Conservation (phyloP, 2,888 invertebrate species). For the Oscheius sp. region DNA sequence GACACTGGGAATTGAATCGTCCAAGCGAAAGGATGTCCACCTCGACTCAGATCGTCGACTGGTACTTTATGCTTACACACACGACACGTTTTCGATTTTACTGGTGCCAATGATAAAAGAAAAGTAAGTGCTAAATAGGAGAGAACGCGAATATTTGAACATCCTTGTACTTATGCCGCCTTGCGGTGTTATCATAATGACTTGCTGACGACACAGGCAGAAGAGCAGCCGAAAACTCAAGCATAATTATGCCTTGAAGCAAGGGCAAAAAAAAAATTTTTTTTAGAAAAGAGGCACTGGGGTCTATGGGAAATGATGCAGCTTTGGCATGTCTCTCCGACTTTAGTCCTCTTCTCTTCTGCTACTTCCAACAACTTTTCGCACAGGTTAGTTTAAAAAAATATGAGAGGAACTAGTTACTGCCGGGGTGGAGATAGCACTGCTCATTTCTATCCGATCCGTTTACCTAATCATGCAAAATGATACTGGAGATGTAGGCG, state of each 20-base stretch:
- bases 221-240: neutral
- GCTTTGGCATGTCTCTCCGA: constrained; percentile 94
- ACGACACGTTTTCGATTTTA: constrained; percentile 91
- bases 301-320: constrained; percentile 99
- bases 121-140: constrained; percentile 76
- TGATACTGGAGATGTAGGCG: constrained; percentile 15
- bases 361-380: constrained; percentile 98
- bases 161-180: constrained; percentile 5
- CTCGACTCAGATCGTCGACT: constrained; percentile 82
- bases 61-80: constrained; percentile 89
- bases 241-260: constrained; percentile 10
- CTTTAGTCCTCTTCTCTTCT: constrained; percentile 92
- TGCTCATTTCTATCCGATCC: constrained; percentile 6
- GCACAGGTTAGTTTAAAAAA: constrained; percentile 84
- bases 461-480: constrained; percentile 25
- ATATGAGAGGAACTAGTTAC: neutral
- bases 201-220: constrained; percentile 15
- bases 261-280: neutral
- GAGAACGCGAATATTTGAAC: constrained; percentile 1
- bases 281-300: constrained; percentile 92
- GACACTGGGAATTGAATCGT: constrained; percentile 38
- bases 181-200: constrained; percentile 16
- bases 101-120: constrained; percentile 94
- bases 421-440: neutral
- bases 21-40: constrained; percentile 54